phyloP scores from a whole-genome alignment of 2,888 invertebrate species.

The Drosophila anomalata region DNA sequence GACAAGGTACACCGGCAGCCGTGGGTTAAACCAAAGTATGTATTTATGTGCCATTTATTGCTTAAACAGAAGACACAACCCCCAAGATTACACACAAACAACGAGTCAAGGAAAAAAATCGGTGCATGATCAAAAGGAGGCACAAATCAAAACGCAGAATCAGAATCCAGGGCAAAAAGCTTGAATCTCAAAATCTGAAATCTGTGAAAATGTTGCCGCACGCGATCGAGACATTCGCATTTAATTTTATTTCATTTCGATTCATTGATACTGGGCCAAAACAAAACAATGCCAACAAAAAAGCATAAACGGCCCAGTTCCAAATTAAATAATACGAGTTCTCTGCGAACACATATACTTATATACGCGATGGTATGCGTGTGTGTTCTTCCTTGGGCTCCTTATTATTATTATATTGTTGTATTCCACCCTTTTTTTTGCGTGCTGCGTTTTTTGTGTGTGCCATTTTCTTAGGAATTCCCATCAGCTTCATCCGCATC shows the following conservation, averaged over 20 bases:
- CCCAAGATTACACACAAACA: conserved; percentile 45
- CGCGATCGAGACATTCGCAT: conserved; percentile 75
- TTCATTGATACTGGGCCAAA: conserved; percentile 69
- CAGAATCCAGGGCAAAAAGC: conserved; percentile 38
- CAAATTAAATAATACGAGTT: conserved; percentile 75
- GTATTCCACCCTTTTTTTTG: conserved; percentile 76
- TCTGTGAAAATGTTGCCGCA: conserved; percentile 72
- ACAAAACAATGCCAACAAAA: conserved; percentile 22
- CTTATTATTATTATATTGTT: conserved; percentile 75
- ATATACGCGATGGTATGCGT: background rate
- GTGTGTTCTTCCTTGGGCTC: conserved; percentile 29
- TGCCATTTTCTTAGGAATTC: conserved; percentile 70
- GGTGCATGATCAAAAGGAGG: conserved; percentile 51
- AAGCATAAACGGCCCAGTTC: conserved; percentile 55
- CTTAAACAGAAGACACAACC: conserved; percentile 61
- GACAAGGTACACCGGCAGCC: background rate
- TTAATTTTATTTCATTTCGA: conserved; percentile 62
- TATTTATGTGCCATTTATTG: conserved; percentile 55
- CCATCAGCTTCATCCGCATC: conserved; percentile 40
- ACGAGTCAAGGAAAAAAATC: conserved; percentile 10
- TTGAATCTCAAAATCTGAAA: conserved; percentile 46
- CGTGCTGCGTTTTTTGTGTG: conserved; percentile 62
- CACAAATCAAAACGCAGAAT: conserved; percentile 66
- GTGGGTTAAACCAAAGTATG: conserved; percentile 55
- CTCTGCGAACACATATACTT: background rate